A percentile compares a stretch with the other conserved stretches of the same genome.
These are phyloP conservation scores for Colletes gigas DNA, from an alignment of 1,140 invertebrate species.

Conservation along the genomic window DNA sequence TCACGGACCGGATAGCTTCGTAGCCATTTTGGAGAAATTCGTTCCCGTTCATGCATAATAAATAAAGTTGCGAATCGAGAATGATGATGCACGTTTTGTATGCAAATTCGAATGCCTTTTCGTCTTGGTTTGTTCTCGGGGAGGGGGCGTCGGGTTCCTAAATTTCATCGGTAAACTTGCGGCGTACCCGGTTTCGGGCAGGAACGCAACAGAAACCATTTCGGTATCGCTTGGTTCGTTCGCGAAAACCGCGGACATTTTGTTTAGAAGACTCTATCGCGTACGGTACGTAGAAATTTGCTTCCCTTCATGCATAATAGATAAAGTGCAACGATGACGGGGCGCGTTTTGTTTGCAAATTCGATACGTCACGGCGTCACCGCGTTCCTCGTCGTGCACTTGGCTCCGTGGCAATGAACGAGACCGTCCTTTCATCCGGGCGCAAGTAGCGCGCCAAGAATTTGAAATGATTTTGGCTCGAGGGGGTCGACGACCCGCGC, in stretches of 20 bases:
- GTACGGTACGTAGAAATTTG: neutral
- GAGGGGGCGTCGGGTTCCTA: neutral
- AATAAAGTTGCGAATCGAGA: neutral
- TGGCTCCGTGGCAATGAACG: conserved; percentile 39
- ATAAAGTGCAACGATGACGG: conserved; percentile 13
- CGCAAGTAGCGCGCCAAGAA: conserved; percentile 46
- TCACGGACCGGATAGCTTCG: neutral
- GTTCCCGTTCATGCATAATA: neutral
- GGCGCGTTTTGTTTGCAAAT: conserved; percentile 38
- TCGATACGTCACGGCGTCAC: neutral
- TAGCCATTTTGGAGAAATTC: neutral
- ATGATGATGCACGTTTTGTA: conserved; percentile 11
- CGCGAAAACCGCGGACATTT: neutral
- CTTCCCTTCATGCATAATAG: conserved; percentile 34
- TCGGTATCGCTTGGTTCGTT: neutral
- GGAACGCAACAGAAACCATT: neutral
- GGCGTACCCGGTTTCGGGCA: neutral
- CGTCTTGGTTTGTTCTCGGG: too few species aligned
- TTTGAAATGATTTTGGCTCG: conserved; percentile 52
- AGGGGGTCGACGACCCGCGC: conserved; percentile 28
- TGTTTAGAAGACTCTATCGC: neutral
- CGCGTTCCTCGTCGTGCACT: conserved; percentile 3
- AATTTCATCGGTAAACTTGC: neutral
- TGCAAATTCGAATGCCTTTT: conserved; percentile 4
- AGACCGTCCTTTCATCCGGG: conserved; percentile 6